Evolutionary conservation across 2,888 invertebrate species (phyloP).

Genomic region (Xestia c-nigrum): DNA sequence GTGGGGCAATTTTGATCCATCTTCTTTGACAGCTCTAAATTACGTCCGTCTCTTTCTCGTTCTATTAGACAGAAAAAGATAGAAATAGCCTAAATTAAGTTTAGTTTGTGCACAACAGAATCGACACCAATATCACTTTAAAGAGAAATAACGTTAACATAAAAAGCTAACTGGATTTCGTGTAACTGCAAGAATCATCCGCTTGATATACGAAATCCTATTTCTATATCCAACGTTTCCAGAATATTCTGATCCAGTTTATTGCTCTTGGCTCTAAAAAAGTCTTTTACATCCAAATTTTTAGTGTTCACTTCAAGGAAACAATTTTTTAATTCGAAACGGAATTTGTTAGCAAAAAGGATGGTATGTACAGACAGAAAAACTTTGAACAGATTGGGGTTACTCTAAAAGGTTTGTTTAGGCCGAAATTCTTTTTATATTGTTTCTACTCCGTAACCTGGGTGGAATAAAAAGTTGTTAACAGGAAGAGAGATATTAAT

Average conservation of each 20-base stretch:
- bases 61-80: no score
- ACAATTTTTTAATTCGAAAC: slow-evolving; percentile 55
- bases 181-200: slow-evolving; percentile 3
- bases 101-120: no score
- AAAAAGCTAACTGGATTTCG: slow-evolving; percentile 12
- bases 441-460: neutral
- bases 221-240: slow-evolving; percentile 3
- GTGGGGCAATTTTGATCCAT: no score
- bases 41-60: no score
- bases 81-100: no score
- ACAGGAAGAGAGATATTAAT: neutral
- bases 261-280: slow-evolving; percentile 17
- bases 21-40: no score
- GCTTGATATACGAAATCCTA: slow-evolving; percentile 3
- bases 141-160: neutral
- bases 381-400: slow-evolving; percentile 40
- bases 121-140: no score
- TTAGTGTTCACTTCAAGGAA: slow-evolving; percentile 35
- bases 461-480: neutral
- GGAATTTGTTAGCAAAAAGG: slow-evolving; percentile 54
- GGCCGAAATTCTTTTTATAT: slow-evolving; percentile 13
- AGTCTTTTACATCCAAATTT: slow-evolving; percentile 30
- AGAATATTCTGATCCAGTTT: slow-evolving; percentile 26
- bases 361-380: slow-evolving; percentile 46
- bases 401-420: slow-evolving; percentile 36